Base-by-base conservation (phyloP, 2,113 vertebrate genomes). In the Hypanus sabinus region DNA sequence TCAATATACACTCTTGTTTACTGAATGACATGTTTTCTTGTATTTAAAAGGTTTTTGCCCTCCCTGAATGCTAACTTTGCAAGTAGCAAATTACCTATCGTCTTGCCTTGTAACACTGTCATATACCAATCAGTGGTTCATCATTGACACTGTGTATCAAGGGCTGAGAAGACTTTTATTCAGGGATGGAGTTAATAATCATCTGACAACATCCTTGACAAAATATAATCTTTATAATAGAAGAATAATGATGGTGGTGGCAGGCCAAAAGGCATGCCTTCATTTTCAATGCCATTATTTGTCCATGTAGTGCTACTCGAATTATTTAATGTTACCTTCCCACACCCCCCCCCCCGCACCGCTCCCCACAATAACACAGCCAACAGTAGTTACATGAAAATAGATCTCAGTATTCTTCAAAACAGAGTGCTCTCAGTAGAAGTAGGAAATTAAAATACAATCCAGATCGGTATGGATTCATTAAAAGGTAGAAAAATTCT, bases 211-310 rank as follows among this genome's bases (percentile, higher is more conserved):
- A 71, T 93, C 65, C 33, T 73, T 93, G 90, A 93, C 90, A 71
- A 93, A 71, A 93, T 93, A 73, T 73, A 73, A 33, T 46, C n/a
- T 55, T 93, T 71, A 18, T 73, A 93, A 93, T 93, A 73, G 90
- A 93, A 46, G 68, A 93, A 71, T 70, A 93, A 73, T 71, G 18
- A 71, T 73, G 33, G 20, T 73, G 22, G 33, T 93, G 90, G 90
- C 68, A 55, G 90, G 73, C 36, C 6, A 73, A 46, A 93, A 93
- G 68, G 90, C 90, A 73, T 46, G 46, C n/a, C 22, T 93, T 93
- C 9, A 30, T 93, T 93, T 93, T 46, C 20, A n/a, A 68, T 16
- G 65, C 87, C 65, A 46, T 27, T 73, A 71, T 70, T 92, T 7
- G 33, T 70, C 65, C 36, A 33, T 46, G 90, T 27, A 46, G 90